These are phyloP conservation scores for Orthonychiurus folsomi DNA, from an alignment of 2,888 invertebrate species.

Conservation along the genomic window DNA sequence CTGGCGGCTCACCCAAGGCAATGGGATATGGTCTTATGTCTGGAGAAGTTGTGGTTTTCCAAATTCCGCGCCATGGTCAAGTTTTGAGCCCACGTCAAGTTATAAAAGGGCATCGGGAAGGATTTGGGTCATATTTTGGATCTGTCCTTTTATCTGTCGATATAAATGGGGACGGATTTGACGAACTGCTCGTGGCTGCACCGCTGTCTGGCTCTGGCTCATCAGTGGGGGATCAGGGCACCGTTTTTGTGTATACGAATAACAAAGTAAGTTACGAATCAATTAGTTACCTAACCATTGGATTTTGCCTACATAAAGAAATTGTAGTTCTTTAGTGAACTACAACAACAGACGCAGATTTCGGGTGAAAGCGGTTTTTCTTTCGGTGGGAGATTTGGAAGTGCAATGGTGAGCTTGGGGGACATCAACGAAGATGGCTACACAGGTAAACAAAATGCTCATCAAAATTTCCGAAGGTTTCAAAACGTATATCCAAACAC, in stretches of 20 bases:
- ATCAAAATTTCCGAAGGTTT: neutral
- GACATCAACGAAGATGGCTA: slow-evolving; percentile 59
- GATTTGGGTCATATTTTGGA: slow-evolving; percentile 30
- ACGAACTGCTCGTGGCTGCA: slow-evolving; percentile 27
- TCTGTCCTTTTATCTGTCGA: slow-evolving; percentile 21
- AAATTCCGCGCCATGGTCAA: neutral
- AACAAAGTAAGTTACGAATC: too few species aligned
- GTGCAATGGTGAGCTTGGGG: slow-evolving; percentile 41
- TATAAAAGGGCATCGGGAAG: slow-evolving; percentile 8
- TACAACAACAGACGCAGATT: neutral
- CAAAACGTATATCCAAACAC: too few species aligned
- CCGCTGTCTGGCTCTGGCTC: slow-evolving; percentile 11
- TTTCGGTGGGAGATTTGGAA: slow-evolving; percentile 40
- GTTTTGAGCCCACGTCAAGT: neutral
- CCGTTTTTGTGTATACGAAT: slow-evolving; percentile 16
- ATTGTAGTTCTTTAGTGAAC: neutral
- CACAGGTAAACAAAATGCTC: slow-evolving; percentile 45
- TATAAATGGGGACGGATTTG: slow-evolving; percentile 21
- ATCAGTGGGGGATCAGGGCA: slow-evolving; percentile 16
- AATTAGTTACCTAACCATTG: too few species aligned
- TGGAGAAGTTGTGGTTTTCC: slow-evolving; percentile 2
- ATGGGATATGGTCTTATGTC: neutral
- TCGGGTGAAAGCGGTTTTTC: neutral
- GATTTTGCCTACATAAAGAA: too few species aligned
- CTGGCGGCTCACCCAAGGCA: neutral